phyloP scores from a whole-genome alignment of 1,140 invertebrate species.

The Megalonaias nervosa region DNA sequence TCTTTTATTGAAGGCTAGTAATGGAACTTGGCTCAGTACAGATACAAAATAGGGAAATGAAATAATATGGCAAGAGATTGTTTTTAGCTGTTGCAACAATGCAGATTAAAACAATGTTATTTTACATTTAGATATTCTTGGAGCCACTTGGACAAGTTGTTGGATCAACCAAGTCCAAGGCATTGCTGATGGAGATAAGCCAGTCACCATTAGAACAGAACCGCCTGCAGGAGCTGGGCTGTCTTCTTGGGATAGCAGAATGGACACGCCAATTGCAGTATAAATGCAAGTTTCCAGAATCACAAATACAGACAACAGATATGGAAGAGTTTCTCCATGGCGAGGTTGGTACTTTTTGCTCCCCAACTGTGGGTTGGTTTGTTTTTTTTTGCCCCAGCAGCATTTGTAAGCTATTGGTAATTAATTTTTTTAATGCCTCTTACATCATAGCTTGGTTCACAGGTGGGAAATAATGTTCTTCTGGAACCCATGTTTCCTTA shows the following conservation, averaged over 20 bases:
- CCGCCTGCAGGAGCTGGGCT: constrained; percentile 55
- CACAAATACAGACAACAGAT: constrained; percentile 41
- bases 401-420: no score
- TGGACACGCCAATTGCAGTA: constrained; percentile 52
- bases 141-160: constrained; percentile 66
- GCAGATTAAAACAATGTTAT: not conserved
- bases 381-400: no score
- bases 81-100: no score
- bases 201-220: constrained; percentile 19
- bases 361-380: no score
- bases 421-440: no score
- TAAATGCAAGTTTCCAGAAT: constrained; percentile 35
- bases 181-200: constrained; percentile 49
- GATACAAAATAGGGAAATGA: no score
- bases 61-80: no score
- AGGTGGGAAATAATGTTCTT: no score
- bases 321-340: constrained; percentile 16
- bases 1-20: not conserved
- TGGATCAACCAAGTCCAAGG: constrained; percentile 64
- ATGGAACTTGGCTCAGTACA: no score
- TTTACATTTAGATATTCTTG: constrained; percentile 61
- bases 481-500: no score
- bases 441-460: no score
- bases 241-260: constrained; percentile 61
- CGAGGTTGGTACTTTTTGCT: not conserved